phyloP scores from a whole-genome alignment of 2,888 invertebrate species.

The Pyrrhia umbra region DNA sequence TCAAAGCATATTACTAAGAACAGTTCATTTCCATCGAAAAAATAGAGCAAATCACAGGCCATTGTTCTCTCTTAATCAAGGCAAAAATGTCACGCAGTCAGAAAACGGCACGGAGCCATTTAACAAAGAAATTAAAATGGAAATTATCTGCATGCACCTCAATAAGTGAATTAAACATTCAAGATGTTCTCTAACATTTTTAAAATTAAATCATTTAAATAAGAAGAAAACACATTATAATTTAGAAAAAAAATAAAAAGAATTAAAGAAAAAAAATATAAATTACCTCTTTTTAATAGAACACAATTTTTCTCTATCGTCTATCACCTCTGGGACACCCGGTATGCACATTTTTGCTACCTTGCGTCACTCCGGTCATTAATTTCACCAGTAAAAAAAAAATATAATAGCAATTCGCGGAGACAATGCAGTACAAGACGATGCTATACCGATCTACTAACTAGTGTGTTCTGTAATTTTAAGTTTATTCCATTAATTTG shows the following conservation, averaged over 20 bases:
- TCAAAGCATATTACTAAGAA: background rate
- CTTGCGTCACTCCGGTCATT: conserved; percentile 17
- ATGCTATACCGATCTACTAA: conserved; percentile 61
- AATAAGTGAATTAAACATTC: background rate
- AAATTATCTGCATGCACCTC: conserved; percentile 22
- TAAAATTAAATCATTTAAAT: background rate
- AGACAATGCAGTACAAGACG: conserved; percentile 65
- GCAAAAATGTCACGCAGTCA: conserved; percentile 15
- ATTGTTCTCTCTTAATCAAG: conserved; percentile 39
- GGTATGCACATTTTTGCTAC: conserved; percentile 77
- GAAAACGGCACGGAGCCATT: conserved; percentile 16
- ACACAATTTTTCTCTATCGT: conserved; percentile 67
- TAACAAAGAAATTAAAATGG: conserved; percentile 4
- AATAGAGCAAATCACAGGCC: conserved; percentile 21
- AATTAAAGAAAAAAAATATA: background rate
- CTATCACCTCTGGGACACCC: conserved; percentile 60
- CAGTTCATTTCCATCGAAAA: conserved; percentile 4
- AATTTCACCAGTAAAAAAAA: conserved; percentile 32
- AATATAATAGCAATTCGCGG: conserved; percentile 24
- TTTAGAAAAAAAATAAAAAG: too few species aligned
- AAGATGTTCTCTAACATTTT: background rate
- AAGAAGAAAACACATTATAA: background rate
- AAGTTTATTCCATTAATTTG: conserved; percentile 80
- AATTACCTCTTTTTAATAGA: conserved; percentile 76
- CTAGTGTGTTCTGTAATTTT: conserved; percentile 71